A percentile compares a stretch with the other conserved stretches of the same genome.
phyloP scores from a whole-genome alignment of 1,140 invertebrate species.

The Teleopsis dalmanni region DNA sequence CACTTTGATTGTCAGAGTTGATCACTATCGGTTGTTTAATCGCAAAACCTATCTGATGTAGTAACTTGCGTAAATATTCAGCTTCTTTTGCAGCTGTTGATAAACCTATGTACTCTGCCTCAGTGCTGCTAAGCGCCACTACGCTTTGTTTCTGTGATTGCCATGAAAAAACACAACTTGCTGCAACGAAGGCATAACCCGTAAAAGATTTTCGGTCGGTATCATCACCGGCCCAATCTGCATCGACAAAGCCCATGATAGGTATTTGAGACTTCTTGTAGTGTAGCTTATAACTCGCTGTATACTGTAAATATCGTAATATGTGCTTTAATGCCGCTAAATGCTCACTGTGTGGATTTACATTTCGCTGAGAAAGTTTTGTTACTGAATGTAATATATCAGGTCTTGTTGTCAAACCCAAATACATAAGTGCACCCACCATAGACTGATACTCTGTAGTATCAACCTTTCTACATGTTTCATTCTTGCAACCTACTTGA shows the following conservation, averaged over 20 bases:
- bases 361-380: constrained; percentile 4
- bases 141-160: constrained; percentile 31
- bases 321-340: constrained; percentile 6
- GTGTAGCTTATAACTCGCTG: not conserved
- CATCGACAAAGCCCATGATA: not conserved
- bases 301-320: constrained; percentile 10
- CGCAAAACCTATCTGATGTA: too few relatives aligned
- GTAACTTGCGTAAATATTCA: constrained; percentile 20
- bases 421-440: constrained; percentile 7
- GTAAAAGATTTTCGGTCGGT: not conserved
- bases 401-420: constrained; percentile 4
- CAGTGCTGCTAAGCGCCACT: constrained; percentile 36
- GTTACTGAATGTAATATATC: constrained; percentile 5
- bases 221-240: constrained; percentile 1
- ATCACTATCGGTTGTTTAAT: not conserved
- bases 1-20: constrained; percentile 20
- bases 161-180: constrained; percentile 34
- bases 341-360: constrained; percentile 2
- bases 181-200: constrained; percentile 27
- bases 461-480: constrained; percentile 3
- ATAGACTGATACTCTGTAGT: constrained; percentile 2
- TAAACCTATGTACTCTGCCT: constrained; percentile 34
- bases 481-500: constrained; percentile 1
- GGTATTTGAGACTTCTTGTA: not conserved
- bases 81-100: constrained; percentile 23